These are phyloP conservation scores for Campaea margaritaria DNA, from an alignment of 2,888 invertebrate genomes.

Conservation along the genomic window DNA sequence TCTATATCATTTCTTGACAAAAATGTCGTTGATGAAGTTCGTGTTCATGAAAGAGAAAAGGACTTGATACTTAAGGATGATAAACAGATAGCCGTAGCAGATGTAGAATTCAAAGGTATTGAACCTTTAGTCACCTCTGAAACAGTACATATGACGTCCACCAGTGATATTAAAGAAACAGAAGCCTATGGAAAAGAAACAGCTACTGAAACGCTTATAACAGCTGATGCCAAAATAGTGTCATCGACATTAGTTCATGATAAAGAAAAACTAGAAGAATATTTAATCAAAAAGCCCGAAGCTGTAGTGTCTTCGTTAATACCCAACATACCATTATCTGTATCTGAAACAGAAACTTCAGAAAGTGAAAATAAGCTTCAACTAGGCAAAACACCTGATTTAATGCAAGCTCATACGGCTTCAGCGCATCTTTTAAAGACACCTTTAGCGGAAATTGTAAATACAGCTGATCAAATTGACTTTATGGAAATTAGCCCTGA, in stretches of 20 bases:
- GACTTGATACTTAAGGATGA: conserved; percentile 79
- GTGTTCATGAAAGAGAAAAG: conserved; percentile 89
- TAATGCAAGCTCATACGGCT: conserved; percentile 53
- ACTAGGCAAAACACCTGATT: conserved; percentile 56
- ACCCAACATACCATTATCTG: conserved; percentile 86
- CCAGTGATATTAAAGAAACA: conserved; percentile 76
- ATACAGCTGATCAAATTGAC: conserved; percentile 70
- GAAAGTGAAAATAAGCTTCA: conserved; percentile 87
- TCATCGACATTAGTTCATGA: conserved; percentile 87
- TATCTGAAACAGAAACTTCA: conserved; percentile 86
- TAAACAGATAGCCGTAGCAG: conserved; percentile 83
- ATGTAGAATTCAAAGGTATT: conserved; percentile 83
- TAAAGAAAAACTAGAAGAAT: conserved; percentile 81
- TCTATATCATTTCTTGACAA: conserved; percentile 85
- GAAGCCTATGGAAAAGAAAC: conserved; percentile 75
- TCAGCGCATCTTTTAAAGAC: conserved; percentile 73
- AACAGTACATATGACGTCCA: conserved; percentile 72
- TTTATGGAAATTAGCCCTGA: conserved; percentile 51
- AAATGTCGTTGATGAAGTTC: conserved; percentile 82
- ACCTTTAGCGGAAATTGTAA: conserved; percentile 73
- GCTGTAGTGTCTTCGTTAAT: conserved; percentile 78
- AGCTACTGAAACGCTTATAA: conserved; percentile 80
- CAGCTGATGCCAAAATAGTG: conserved; percentile 87
- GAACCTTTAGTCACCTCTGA: conserved; percentile 87
- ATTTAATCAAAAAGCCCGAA: conserved; percentile 57